Evolutionary conservation across 2,888 invertebrate species (phyloP), one percentile per base, ranked within the genome.

Genomic region (Philhelius pedissequus): DNA sequence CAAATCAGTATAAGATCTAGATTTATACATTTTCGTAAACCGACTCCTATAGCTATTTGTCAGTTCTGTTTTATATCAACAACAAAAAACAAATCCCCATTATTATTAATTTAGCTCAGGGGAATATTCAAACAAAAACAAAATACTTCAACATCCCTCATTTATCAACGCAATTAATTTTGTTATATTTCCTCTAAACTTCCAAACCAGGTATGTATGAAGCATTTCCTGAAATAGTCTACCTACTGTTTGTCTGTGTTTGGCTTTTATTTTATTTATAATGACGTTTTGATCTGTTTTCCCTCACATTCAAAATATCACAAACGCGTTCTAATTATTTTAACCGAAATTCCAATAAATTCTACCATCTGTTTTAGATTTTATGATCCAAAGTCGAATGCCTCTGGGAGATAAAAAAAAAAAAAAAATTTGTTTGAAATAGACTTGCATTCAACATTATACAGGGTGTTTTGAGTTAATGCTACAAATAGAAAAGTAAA

Each of bases 311-410:
- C 2, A 62, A 62, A 7, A 58, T 40, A 58, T 64, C 7, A 64
- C 40, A 48, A 60, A 52, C 11, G 8, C 11, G 8, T 32, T 71
- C 13, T 22, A 22, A 4, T 60, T 69, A 5, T 45, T 20, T 40
- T 38, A 50, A 58, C 58, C 68, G 56, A 56, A 27, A 58, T 40
- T 58, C 25, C 20, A 50, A 22, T 69, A 40, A 60, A 43, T 45
- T 43, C 32, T 48, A 20, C 18, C 45, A 48, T 76, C 50, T 60
- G 48, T 60, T 32, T 69, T 43, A 27, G 27, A 48, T 30, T 64
- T 70, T 62, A 54, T 62, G 43, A 54, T 13, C 54, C 18, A 50
- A 11, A 25, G 30, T 6, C 22, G 11, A 15, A 62, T 62, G 5
- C 13, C 48, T 22, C n/a, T 38, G 22, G 38, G 30, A 11, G 1